Base-by-base conservation (phyloP, 2,113 vertebrate genomes). In the Sylvietta virens region DNA sequence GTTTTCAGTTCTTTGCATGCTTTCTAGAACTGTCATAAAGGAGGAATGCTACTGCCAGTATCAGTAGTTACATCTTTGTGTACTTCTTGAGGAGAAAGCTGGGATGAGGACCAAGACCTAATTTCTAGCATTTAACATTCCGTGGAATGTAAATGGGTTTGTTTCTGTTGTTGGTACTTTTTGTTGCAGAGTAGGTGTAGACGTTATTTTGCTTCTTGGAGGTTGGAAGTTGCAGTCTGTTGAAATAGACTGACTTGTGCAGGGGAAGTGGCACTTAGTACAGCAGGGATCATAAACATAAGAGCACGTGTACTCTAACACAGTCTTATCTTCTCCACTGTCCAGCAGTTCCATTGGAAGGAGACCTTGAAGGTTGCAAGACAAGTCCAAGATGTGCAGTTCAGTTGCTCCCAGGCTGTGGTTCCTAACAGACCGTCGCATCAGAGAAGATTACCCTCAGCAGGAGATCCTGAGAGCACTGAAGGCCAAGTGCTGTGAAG, bases 371-470 rank as follows among this genome's bases (percentile, higher is more conserved):
- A 82, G 90, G 79, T 92, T 95, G 92, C 81, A 92, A 95, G 82
- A 96, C 54, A 84, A 90, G 73, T 95, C 88, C 97, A 98, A 98
- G 97, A 98, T 98, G 98, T 98, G 98, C 97, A 98, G 98, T 96
- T 98, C 98, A 15, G 96, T 98, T 95, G 95, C 96, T 86, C 97
- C 98, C 81, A 98, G 97, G 40, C 90, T 98, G 87, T 98, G 98
- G 98, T 98, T 98, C 97, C 94, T 98, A 92, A 98, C 98, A 66
- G 98, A 98, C 97, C 97, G 98, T 88, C 98, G 98, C 88, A 98
- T 98, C 95, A 98, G 97, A 78, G 98, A 98, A 95, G 98, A 98
- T 84, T 98, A 98, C 53, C 98, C 98, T 57, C 98, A 98, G 61
- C 98, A 98, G 91, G 98, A 98, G 95, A 98, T 98, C 79, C 81